Percentiles rank a stretch among this genome's conserved stretches.
Conservation (phyloP, 2,113 vertebrate genomes). For the Oplegnathus fasciatus region DNA sequence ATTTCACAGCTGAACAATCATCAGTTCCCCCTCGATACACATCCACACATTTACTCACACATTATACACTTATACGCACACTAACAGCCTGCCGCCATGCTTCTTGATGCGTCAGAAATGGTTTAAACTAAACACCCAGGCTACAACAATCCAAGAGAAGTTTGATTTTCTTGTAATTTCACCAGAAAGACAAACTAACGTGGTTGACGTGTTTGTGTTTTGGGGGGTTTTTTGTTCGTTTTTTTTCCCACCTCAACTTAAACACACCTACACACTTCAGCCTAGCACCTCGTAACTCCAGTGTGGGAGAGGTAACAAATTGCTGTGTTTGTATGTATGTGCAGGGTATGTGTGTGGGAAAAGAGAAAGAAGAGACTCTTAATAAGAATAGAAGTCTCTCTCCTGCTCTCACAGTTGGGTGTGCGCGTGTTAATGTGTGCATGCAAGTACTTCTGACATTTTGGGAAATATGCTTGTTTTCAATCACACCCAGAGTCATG, state of each 20-base stretch:
- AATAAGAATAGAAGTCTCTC: background rate
- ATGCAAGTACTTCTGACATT: background rate
- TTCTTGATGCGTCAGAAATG: constrained; percentile 4
- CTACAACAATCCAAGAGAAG: background rate
- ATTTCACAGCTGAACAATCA: constrained; percentile 76
- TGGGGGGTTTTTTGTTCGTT: background rate
- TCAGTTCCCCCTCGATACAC: constrained; percentile 49
- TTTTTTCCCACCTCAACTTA: constrained; percentile 1
- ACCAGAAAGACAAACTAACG: background rate
- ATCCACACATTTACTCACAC: constrained; percentile 10
- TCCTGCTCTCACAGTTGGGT: background rate
- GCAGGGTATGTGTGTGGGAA: background rate
- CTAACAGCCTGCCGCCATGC: background rate
- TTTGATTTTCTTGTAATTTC: background rate
- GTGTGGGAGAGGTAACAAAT: background rate
- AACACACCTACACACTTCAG: constrained; percentile 24
- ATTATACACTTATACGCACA: constrained; percentile 4
- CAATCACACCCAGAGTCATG: background rate
- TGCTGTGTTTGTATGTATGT: no score
- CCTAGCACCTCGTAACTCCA: background rate
- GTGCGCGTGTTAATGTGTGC: background rate
- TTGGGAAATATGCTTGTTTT: background rate
- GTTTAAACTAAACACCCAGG: constrained; percentile 4
- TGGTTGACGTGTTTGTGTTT: no score
- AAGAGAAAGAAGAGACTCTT: background rate